Percentiles rank a stretch among this genome's conserved stretches.
phyloP scores from a whole-genome alignment of 1,140 invertebrate genomes.

The Heterodera schachtii region DNA sequence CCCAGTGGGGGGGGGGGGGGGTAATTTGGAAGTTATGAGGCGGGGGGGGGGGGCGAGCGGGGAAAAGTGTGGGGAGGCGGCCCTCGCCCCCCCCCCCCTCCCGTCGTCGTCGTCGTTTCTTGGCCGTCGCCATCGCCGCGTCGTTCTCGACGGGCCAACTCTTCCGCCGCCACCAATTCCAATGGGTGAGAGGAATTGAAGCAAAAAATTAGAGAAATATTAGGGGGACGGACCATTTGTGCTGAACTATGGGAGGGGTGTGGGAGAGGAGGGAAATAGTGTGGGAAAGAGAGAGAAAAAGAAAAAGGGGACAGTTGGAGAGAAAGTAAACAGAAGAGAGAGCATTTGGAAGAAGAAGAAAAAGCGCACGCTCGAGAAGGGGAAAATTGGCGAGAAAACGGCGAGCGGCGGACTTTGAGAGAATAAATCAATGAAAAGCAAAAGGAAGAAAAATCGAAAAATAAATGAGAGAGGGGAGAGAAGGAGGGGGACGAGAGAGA shows the following conservation, averaged over 20 bases:
- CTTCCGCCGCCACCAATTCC: no score
- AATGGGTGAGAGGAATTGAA: no score
- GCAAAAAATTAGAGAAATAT: no score
- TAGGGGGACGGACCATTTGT: no score
- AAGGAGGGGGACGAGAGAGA: not conserved
- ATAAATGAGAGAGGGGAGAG: not conserved
- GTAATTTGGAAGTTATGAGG: constrained; percentile 12
- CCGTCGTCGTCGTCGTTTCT: not conserved
- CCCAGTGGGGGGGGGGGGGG: not conserved
- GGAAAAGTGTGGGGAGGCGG: not conserved
- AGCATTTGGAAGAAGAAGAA: not conserved
- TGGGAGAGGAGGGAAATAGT: no score
- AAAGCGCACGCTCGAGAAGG: not conserved
- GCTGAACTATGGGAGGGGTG: no score
- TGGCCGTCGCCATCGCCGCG: not conserved
- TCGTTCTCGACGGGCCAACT: not conserved
- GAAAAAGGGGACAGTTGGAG: not conserved
- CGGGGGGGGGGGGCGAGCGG: not conserved
- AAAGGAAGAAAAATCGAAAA: constrained; percentile 10
- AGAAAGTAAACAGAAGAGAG: not conserved
- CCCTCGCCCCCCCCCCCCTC: not conserved
- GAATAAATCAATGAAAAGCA: not conserved
- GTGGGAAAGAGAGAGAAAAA: no score
- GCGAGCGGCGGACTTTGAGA: constrained; percentile 3
- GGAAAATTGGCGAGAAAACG: constrained; percentile 16